A percentile compares a stretch with the other conserved stretches of the same genome.
These are phyloP conservation scores for Disparrhopalites patrizii DNA, from an alignment of 2,888 invertebrate species.

Conservation along the genomic window DNA sequence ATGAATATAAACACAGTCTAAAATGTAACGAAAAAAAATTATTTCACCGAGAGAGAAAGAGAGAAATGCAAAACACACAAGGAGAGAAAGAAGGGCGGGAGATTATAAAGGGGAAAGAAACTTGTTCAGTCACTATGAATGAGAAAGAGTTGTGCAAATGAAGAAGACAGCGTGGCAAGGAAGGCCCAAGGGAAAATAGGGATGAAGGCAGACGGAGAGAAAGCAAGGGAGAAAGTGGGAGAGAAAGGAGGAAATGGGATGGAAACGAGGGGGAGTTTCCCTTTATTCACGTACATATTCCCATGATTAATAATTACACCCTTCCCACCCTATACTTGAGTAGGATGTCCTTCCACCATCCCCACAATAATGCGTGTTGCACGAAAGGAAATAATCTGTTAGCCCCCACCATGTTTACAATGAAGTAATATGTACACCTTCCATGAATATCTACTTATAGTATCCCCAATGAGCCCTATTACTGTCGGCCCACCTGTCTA, in stretches of 20 bases:
- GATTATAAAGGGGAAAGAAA: no score
- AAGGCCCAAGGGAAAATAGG: no score
- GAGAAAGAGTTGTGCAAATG: not conserved
- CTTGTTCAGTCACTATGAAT: not conserved
- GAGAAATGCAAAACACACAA: no score
- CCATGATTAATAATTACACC: not conserved
- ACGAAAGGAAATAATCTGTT: slow-evolving; percentile 2
- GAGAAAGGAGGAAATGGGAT: no score
- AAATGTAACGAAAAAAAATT: no score
- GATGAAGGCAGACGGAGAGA: not conserved
- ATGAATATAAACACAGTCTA: no score
- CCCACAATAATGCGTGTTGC: not conserved
- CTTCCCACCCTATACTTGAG: no score
- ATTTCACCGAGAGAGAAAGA: no score
- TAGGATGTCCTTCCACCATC: no score
- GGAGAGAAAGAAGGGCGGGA: no score
- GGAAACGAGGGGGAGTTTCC: not conserved
- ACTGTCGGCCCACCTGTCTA: slow-evolving; percentile 13
- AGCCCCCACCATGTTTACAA: no score
- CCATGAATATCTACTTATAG: not conserved
- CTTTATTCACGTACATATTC: not conserved
- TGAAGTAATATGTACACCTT: no score
- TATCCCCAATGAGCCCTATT: not conserved
- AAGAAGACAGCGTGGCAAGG: not conserved
- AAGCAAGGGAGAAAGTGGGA: not conserved